Conservation (phyloP, 2,888 invertebrate genomes). For the Leucania comma region DNA sequence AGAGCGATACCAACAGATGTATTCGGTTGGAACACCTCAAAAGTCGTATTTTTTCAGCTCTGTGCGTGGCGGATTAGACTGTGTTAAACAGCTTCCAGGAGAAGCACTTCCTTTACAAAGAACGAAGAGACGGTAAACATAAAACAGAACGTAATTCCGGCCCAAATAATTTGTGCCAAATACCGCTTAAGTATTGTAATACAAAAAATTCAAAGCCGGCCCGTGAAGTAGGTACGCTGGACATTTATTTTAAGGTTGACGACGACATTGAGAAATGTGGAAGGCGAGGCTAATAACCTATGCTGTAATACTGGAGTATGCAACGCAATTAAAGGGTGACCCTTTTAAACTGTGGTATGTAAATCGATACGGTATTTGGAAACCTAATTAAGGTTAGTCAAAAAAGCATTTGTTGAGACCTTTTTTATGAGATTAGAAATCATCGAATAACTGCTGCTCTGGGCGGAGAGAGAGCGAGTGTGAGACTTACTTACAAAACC, state of each 20-base stretch:
- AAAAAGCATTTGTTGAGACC: neutral
- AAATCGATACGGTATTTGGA: neutral
- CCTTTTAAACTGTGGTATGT: constrained; percentile 13
- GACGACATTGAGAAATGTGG: constrained; percentile 45
- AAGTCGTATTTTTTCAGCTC: neutral
- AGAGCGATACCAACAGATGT: neutral
- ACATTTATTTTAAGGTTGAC: constrained; percentile 51
- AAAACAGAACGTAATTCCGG: constrained; percentile 22
- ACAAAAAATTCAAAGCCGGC: constrained; percentile 16
- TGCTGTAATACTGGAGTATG: constrained; percentile 41
- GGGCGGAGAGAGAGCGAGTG: no score
- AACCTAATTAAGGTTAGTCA: neutral
- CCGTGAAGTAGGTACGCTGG: constrained; percentile 41
- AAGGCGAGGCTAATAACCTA: constrained; percentile 27
- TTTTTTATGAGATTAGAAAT: no score
- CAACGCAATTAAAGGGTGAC: constrained; percentile 13
- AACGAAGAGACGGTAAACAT: constrained; percentile 9
- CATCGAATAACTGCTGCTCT: no score
- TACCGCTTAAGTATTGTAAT: constrained; percentile 48
- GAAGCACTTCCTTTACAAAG: constrained; percentile 7
- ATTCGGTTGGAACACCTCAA: neutral
- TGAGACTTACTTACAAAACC: no score
- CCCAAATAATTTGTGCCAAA: constrained; percentile 50
- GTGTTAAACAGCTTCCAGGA: constrained; percentile 8
- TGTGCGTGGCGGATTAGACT: neutral